Evolutionary conservation across 2,888 invertebrate species (phyloP).

Genomic region (Aporophyla lueneburgensis): DNA sequence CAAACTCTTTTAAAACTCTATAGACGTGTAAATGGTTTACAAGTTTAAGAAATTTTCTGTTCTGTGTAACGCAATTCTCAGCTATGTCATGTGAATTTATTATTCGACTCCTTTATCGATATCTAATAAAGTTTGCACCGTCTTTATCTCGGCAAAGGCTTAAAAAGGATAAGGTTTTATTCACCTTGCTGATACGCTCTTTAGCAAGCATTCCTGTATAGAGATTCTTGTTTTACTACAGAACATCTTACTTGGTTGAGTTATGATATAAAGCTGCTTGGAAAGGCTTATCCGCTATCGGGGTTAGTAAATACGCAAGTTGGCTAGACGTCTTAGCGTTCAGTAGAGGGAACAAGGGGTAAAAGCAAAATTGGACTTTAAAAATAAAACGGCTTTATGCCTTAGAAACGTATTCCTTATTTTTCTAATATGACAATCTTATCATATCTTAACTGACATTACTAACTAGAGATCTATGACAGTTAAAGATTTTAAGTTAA

Average conservation of each 20-base stretch:
- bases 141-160: constrained; percentile 12
- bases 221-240: constrained; percentile 9
- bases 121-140: constrained; percentile 14
- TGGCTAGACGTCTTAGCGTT: neutral
- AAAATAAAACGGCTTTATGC: no score
- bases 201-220: constrained; percentile 18
- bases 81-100: constrained; percentile 11
- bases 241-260: neutral
- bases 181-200: constrained; percentile 22
- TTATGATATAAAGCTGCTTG: constrained; percentile 9
- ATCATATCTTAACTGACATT: no score
- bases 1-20: neutral
- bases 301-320: neutral
- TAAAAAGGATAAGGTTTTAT: constrained; percentile 27
- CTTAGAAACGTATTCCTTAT: no score
- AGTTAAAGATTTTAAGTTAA: no score
- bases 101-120: constrained; percentile 16
- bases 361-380: neutral
- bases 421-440: no score
- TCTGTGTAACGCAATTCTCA: neutral
- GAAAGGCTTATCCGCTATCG: constrained; percentile 8
- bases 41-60: neutral
- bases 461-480: no score
- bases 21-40: neutral
- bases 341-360: neutral